Conservation (phyloP, 1,140 invertebrate species). For the Steinernema khuongi region DNA sequence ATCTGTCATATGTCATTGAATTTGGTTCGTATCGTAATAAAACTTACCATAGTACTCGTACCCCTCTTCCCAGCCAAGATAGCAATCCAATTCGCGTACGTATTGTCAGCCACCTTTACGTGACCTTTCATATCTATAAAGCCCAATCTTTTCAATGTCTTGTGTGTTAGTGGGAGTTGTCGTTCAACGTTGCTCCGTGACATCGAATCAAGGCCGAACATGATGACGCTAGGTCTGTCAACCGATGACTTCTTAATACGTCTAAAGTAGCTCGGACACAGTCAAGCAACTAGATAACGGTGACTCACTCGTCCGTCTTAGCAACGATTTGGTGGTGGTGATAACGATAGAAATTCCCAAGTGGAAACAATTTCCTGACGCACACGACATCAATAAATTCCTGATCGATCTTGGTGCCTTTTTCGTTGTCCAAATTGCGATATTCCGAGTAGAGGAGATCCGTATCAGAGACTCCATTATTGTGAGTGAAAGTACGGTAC, state of each 20-base stretch:
- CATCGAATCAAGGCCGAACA: constrained; percentile 34
- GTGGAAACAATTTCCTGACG: neutral
- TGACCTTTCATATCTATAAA: constrained; percentile 26
- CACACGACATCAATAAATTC: constrained; percentile 31
- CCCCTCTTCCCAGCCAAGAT: constrained; percentile 25
- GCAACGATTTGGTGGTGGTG: constrained; percentile 3
- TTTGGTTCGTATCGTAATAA: neutral
- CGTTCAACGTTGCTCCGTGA: constrained; percentile 25
- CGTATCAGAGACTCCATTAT: constrained; percentile 24
- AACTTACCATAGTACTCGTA: constrained; percentile 13
- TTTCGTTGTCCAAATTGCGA: neutral
- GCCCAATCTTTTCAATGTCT: neutral
- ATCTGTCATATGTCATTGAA: neutral
- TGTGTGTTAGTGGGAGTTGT: constrained; percentile 29
- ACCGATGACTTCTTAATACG: neutral
- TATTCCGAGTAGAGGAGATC: constrained; percentile 9
- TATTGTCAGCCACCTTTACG: constrained; percentile 33
- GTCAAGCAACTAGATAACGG: neutral
- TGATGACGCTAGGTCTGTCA: constrained; percentile 26
- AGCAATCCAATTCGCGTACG: constrained; percentile 21
- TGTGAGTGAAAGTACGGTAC: constrained; percentile 25
- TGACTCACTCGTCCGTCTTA: neutral
- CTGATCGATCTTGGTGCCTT: constrained; percentile 14
- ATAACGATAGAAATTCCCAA: constrained; percentile 14
- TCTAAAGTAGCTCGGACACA: constrained; percentile 18